A percentile compares a stretch with the other conserved stretches of the same genome.
Conservation (phyloP, 2,113 vertebrate genomes). For the Nannobrachium achirus region DNA sequence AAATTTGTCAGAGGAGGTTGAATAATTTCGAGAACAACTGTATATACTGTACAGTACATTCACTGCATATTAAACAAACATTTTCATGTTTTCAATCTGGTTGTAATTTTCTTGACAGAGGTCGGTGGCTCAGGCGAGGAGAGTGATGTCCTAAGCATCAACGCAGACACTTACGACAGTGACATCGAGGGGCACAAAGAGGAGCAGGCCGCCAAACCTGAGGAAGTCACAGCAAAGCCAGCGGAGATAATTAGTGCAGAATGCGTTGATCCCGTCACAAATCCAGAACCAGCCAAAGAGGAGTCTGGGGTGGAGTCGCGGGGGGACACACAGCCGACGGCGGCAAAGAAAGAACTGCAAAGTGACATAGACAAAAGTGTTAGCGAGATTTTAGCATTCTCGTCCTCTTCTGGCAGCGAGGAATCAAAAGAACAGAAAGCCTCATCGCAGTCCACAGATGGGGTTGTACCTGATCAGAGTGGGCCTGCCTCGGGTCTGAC, state of each 20-base stretch:
- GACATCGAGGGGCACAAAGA: slow-evolving; percentile 93
- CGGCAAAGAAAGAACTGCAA: slow-evolving; percentile 88
- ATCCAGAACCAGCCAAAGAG: slow-evolving; percentile 67
- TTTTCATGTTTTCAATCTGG: neutral
- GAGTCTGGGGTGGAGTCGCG: slow-evolving; percentile 65
- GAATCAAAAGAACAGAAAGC: slow-evolving; percentile 55
- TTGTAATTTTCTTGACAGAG: slow-evolving; percentile 71
- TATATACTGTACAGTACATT: no score
- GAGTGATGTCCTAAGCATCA: slow-evolving; percentile 95
- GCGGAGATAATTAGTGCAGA: slow-evolving; percentile 36
- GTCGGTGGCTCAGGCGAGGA: slow-evolving; percentile 87
- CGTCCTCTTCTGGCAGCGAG: slow-evolving; percentile 69
- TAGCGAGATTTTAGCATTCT: slow-evolving; percentile 89
- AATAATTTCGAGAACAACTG: no score
- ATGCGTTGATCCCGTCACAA: slow-evolving; percentile 40
- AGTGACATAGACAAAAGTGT: slow-evolving; percentile 96
- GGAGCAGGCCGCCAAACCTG: slow-evolving; percentile 75
- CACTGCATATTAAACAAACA: neutral
- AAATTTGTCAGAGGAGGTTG: no score
- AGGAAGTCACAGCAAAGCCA: neutral
- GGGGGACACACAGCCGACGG: slow-evolving; percentile 32
- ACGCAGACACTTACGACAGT: slow-evolving; percentile 94
- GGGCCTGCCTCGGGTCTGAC: neutral
- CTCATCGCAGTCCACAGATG: slow-evolving; percentile 11
- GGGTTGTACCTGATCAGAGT: slow-evolving; percentile 42